Conservation (phyloP, 2,797 vertebrate species). For the Cynopterus sphinx region DNA sequence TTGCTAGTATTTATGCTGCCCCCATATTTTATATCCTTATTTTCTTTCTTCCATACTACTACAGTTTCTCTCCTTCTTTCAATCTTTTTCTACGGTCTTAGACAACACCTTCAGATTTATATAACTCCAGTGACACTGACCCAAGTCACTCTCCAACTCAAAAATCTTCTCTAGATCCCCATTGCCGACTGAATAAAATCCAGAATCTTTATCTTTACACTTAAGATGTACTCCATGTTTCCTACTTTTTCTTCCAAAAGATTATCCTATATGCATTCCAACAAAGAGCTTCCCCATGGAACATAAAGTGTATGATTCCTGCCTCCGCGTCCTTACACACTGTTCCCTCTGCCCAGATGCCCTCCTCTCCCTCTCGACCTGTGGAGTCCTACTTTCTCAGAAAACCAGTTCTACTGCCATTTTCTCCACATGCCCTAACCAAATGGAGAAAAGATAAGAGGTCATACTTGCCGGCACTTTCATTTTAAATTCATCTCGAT, state of each 20-base stretch:
- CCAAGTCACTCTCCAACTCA: background rate
- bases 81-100: background rate
- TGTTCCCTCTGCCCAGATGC: background rate
- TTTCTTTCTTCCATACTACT: background rate
- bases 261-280: background rate
- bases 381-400: background rate
- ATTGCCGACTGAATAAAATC: background rate
- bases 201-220: background rate
- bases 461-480: slow-evolving; percentile 95
- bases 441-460: slow-evolving; percentile 56
- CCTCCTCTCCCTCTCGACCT: background rate
- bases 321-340: background rate
- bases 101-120: background rate
- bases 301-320: background rate
- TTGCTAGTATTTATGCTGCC: background rate
- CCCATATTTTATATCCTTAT: background rate
- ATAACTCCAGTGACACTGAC: background rate
- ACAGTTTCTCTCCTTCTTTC: background rate
- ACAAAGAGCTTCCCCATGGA: background rate
- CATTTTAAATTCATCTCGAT: slow-evolving; percentile 97
- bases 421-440: background rate
- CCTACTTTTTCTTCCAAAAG: background rate
- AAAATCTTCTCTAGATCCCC: background rate
- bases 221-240: background rate
- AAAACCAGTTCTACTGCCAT: background rate